Percentiles rank a stretch among this genome's conserved stretches.
Evolutionary conservation across 2,113 vertebrate species (phyloP).

Genomic region (Crocuta crocuta): DNA sequence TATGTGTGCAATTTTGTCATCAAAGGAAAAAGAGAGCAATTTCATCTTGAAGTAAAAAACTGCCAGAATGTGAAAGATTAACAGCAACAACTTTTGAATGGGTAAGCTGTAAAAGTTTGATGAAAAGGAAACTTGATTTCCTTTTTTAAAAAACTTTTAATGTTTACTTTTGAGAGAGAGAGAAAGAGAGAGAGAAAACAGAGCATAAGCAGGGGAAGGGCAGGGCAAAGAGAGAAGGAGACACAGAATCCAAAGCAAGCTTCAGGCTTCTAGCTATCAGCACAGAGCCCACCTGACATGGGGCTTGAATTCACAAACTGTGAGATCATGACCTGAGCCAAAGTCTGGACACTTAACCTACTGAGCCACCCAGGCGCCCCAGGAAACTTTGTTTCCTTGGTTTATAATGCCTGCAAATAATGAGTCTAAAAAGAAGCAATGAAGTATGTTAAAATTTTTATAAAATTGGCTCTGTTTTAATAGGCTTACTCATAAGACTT

Average conservation of each 20-base stretch:
- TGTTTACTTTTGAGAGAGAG: too few species aligned
- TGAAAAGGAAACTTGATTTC: background rate
- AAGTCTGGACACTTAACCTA: too few species aligned
- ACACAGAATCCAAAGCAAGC: too few species aligned
- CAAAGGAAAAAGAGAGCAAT: background rate
- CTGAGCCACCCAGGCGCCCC: too few species aligned
- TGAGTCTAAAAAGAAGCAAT: background rate
- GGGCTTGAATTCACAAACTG: too few species aligned
- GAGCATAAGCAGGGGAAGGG: too few species aligned
- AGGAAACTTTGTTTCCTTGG: background rate
- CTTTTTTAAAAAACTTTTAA: background rate
- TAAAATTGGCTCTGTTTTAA: slow-evolving; percentile 18
- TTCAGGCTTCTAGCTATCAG: too few species aligned
- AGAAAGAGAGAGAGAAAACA: too few species aligned
- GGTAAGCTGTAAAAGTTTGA: background rate
- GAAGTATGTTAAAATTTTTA: background rate
- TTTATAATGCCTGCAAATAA: background rate
- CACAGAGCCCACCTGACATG: too few species aligned
- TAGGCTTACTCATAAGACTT: background rate
- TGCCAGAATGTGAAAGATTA: slow-evolving; percentile 6
- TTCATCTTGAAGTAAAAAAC: background rate
- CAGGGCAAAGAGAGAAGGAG: too few species aligned
- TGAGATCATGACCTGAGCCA: too few species aligned
- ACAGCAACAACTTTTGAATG: background rate
- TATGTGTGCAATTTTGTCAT: background rate